Conservation (phyloP, 1,140 invertebrate species). For the Patella vulgata region DNA sequence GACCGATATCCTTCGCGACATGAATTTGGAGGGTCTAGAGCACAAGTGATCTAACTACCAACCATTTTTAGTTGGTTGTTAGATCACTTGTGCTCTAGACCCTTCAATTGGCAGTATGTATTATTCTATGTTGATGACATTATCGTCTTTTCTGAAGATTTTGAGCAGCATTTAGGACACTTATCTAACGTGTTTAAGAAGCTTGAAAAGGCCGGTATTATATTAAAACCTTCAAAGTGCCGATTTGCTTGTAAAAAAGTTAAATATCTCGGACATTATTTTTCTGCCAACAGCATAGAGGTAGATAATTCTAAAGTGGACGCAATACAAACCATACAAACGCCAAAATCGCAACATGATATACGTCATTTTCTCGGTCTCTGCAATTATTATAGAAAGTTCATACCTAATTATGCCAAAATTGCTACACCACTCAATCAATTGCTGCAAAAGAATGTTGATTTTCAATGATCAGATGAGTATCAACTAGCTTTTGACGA, state of each 20-base stretch:
- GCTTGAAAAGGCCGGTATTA: conserved; percentile 28
- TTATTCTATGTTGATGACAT: conserved; percentile 40
- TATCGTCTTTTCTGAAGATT: conserved; percentile 28
- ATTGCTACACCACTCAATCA: conserved; percentile 55
- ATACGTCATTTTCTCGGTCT: conserved; percentile 68
- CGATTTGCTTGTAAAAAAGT: conserved; percentile 27
- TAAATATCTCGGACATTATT: conserved; percentile 37
- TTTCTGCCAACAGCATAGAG: conserved; percentile 31
- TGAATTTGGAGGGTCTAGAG: no score
- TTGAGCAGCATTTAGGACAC: conserved; percentile 33
- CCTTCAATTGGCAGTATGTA: conserved; percentile 33
- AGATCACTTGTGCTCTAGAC: no score
- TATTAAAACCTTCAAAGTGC: conserved; percentile 29
- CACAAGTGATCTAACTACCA: no score
- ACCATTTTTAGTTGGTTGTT: no score
- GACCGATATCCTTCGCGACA: conserved; percentile 15
- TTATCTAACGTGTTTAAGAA: conserved; percentile 24
- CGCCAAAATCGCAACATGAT: conserved; percentile 50
- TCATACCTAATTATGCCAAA: conserved; percentile 56
- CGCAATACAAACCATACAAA: conserved; percentile 29
- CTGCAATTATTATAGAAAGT: conserved; percentile 62
- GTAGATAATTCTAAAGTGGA: conserved; percentile 26
- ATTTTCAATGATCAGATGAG: conserved; percentile 33
- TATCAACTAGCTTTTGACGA: conserved; percentile 37
- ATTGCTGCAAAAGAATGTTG: conserved; percentile 21